Evolutionary conservation across 2,888 invertebrate genomes (phyloP), one percentile per base, ranked within the genome.

Genomic region (Synergus itoensis): DNA sequence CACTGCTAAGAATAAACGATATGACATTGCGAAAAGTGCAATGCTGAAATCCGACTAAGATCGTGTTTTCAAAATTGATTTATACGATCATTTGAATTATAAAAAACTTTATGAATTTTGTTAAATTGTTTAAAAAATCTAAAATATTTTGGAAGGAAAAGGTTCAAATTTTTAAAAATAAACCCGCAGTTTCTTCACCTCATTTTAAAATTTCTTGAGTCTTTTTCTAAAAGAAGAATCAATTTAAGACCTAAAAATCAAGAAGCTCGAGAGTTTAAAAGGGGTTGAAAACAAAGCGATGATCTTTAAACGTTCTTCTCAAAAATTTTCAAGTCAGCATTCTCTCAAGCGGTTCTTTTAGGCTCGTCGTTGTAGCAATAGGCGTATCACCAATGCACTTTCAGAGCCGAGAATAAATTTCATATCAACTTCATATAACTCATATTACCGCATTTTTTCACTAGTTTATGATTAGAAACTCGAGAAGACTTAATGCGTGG

Each of bases 401-500:
- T 73, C 28, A 16, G 28, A 73, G 48, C 16, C 14, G 11, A 9
- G 48, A 48, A 73, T 73, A 73, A 28, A 73, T 36, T 48, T 28
- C 48, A 16, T 36, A 73, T 48, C 36, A 11, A 21, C 28, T 48
- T 73, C 45, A 21, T 21, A 12, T 43, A 45, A 45, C 53, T 73
- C 48, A 28, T 73, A 21, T 48, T 73, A 73, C 69, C 28, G 14
- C 45, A 48, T 48, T 69, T 28, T 53, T 40, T 36, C 36, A 36
- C 7, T 36, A 36, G 0, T 36, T 73, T 73, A 8, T 73, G 73
- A 73, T 73, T 73, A 73, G 48, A 53, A 73, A 73, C 53, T 36
- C 11, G 11, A 40, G 18, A 73, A 53, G 69, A 69, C 45, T 48
- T 69, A 69, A 69, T 69, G 48, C 45, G 63, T 63, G n/a, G 63